A percentile compares a stretch with the other conserved stretches of the same genome.
Evolutionary conservation across 2,113 vertebrate species (phyloP).

Genomic region (Micronycteris hirsuta): DNA sequence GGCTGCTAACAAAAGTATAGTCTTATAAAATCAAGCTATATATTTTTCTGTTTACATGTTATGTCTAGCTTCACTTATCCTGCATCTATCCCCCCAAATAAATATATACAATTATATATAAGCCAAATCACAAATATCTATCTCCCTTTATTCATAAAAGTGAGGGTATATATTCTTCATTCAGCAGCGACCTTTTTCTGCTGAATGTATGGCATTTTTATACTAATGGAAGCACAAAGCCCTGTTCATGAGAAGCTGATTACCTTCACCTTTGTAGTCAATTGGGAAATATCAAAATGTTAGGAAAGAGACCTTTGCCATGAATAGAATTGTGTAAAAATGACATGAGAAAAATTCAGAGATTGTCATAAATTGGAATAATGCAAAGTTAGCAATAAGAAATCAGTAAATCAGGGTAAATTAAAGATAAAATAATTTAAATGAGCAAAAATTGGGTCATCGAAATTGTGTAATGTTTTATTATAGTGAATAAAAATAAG

Average conservation of each 20-base stretch:
- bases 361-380: neutral
- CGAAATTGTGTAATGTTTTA: neutral
- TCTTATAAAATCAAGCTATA: neutral
- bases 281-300: neutral
- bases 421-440: slow-evolving; percentile 41
- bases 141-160: neutral
- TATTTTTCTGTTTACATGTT: neutral
- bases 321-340: neutral
- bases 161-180: neutral
- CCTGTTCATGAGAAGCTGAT: neutral
- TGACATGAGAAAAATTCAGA: neutral
- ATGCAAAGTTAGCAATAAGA: neutral
- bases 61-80: neutral
- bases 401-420: slow-evolving; percentile 27
- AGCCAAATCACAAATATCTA: neutral
- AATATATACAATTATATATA: neutral
- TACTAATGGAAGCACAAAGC: neutral
- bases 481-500: neutral
- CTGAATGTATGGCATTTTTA: neutral
- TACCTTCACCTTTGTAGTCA: neutral
- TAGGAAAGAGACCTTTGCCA: neutral
- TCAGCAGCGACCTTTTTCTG: neutral
- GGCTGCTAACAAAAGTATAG: neutral
- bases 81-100: neutral
- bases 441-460: slow-evolving; percentile 26